phyloP scores from a whole-genome alignment of 2,888 invertebrate genomes.

The Melipona bicolor region DNA sequence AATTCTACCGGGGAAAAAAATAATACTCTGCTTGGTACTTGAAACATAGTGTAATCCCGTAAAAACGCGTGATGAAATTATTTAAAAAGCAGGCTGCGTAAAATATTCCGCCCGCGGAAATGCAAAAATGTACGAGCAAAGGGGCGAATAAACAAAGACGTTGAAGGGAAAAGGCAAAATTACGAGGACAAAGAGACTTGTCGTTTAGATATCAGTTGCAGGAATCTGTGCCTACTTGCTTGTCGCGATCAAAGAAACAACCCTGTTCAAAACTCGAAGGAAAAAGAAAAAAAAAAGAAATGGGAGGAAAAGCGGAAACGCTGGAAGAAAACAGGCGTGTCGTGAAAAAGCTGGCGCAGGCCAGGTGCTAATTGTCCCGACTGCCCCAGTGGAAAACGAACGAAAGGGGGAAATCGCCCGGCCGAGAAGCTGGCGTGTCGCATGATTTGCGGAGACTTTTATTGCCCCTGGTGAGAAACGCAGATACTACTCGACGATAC shows the following conservation, averaged over 20 bases:
- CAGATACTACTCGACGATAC: slow-evolving; percentile 57
- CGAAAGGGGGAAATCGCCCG: slow-evolving; percentile 61
- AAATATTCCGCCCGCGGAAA: too few species aligned
- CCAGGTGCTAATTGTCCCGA: slow-evolving; percentile 71
- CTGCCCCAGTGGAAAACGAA: slow-evolving; percentile 57
- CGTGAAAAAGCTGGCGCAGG: slow-evolving; percentile 49
- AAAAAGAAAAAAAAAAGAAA: neutral
- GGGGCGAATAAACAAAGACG: too few species aligned
- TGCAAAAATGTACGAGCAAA: too few species aligned
- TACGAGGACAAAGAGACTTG: too few species aligned
- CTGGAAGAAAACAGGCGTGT: neutral
- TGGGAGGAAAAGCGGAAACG: neutral
- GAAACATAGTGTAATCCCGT: too few species aligned
- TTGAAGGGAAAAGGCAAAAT: too few species aligned
- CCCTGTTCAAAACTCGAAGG: neutral
- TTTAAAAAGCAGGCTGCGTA: too few species aligned
- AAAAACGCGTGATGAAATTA: too few species aligned
- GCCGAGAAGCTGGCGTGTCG: slow-evolving; percentile 76
- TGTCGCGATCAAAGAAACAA: neutral
- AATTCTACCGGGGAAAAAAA: too few species aligned
- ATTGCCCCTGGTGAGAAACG: slow-evolving; percentile 70
- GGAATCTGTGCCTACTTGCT: too few species aligned
- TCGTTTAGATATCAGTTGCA: too few species aligned
- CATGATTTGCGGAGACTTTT: slow-evolving; percentile 82
- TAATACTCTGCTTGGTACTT: too few species aligned